Base-by-base conservation (phyloP, 2,113 vertebrate species). In the Eubucco bourcierii region DNA sequence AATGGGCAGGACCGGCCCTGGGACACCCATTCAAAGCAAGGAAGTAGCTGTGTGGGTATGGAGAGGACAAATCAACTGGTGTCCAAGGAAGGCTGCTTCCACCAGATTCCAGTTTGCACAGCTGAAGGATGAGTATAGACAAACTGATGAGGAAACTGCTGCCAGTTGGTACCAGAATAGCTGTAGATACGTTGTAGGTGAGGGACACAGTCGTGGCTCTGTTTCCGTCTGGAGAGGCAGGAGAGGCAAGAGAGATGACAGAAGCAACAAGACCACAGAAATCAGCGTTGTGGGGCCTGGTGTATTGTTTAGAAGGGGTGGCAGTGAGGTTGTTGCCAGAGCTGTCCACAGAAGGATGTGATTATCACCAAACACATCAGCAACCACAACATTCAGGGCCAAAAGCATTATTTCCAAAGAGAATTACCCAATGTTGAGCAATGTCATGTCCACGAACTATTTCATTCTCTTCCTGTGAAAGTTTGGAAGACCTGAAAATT, bases 331-430 rank as follows among this genome's bases (percentile, higher is more conserved):
- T 85, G 14, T 46, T 83, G 82, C 82, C 76, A 95, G 82, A 80
- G 21, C 50, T 78, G 68, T 85, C 68, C 73, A n/a, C 61, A 75
- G 44, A 88, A 84, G 88, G 83, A 90, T 73, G 59, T 5, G 3
- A 55, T 65, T 80, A 81, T 91, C 93, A 94, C 50, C 73, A 66
- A 92, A 65, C 60, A 74, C 65, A 71, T 94, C 84, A 90, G 88
- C 68, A 87, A 33, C 75, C 82, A 88, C 87, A 86, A 80, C 61
- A 86, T 63, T 94, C 59, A 71, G 66, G 56, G 39, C 44, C 0
- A 0, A 61, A 28, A 88, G 34, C 29, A 78, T 78, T 80, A 56
- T 72, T 93, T 89, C 89, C 84, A 80, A 70, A 58, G 56, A 77
- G 7, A 0, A 2, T 94, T 94, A 46, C 67, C 41, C 78, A 89